Base-by-base conservation (phyloP, 2,888 invertebrate species). In the Ophraella communa region DNA sequence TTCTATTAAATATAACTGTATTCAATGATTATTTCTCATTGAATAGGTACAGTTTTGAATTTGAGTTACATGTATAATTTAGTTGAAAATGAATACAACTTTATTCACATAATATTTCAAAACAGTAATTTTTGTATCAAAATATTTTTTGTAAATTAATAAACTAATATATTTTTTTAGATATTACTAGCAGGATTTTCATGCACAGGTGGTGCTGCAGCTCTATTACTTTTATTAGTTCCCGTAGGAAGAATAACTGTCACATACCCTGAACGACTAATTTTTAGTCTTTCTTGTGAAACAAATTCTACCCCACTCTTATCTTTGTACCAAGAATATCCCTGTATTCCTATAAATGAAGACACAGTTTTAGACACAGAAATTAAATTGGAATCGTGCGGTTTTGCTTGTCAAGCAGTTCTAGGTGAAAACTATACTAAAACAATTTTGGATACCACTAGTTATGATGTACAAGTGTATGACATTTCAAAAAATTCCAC, bases 221-320 rank as follows among this genome's bases (percentile, higher is more conserved):
- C 91, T 0, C 81, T 92, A 53, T 83, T 91, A 18, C 82, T 92
- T 59, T 84, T 91, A 24, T 82, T 88, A 8, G 91, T 92, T 39
- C 92, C 92, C 0, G 87, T 90, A 4, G 91, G 91, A 18, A 84
- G 91, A 69, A 84, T 90, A 71, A 89, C 87, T 0, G 83, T 90
- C 47, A 86, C 86, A 10, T 89, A 88, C 75, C 91, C 91, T 4
- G 83, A 87, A 3, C 81, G 84, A 49, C 84, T 87, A 14, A 85
- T 89, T 68, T 81, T 91, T 71, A 84, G 88, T 35, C 77, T 88
- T 27, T 81, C 85, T 3, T 91, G 91, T 74, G 69, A 69, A 44
- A 66, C 71, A 10, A 72, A 74, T 35, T 67, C 73, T 17, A 74
- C 76, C 3, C 69, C 77, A 18, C 73, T 65, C 10, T 71, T 87